A percentile compares a stretch with the other conserved stretches of the same genome.
phyloP scores from a whole-genome alignment of 2,113 vertebrate species.

The Potamarius usumacintae region DNA sequence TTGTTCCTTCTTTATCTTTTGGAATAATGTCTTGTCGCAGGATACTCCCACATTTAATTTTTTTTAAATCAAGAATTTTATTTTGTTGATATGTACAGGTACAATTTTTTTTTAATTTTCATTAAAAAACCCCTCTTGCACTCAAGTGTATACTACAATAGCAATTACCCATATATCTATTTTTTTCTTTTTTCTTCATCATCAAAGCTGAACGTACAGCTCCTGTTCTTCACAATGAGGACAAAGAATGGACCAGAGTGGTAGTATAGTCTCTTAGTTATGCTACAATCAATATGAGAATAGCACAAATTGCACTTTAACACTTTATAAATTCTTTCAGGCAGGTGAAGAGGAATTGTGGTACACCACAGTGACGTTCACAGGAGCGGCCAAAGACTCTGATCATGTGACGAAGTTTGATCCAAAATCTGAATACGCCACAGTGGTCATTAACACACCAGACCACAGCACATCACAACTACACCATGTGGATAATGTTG shows the following conservation, averaged over 20 bases:
- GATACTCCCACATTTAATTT: neutral
- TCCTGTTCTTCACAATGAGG: neutral
- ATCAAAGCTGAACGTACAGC: neutral
- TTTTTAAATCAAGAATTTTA: neutral
- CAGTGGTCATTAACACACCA: constrained; percentile 27
- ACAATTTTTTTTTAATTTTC: neutral
- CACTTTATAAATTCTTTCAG: constrained; percentile 22
- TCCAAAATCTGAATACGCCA: constrained; percentile 33
- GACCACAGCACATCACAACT: neutral
- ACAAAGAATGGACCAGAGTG: neutral
- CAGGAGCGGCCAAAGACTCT: neutral
- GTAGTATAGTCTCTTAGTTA: neutral
- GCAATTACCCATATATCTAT: neutral
- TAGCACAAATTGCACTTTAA: neutral
- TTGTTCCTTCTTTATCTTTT: too few species aligned
- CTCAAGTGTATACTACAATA: neutral
- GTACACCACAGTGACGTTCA: constrained; percentile 44
- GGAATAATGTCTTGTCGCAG: neutral
- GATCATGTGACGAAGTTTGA: constrained; percentile 14
- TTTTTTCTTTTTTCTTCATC: constrained; percentile 7
- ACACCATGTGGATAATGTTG: neutral
- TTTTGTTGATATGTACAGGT: neutral
- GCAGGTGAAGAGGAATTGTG: constrained; percentile 29
- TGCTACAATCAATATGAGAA: neutral
- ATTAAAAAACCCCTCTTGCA: neutral